Conservation (phyloP, 2,113 vertebrate species). For the Chunga burmeisteri region DNA sequence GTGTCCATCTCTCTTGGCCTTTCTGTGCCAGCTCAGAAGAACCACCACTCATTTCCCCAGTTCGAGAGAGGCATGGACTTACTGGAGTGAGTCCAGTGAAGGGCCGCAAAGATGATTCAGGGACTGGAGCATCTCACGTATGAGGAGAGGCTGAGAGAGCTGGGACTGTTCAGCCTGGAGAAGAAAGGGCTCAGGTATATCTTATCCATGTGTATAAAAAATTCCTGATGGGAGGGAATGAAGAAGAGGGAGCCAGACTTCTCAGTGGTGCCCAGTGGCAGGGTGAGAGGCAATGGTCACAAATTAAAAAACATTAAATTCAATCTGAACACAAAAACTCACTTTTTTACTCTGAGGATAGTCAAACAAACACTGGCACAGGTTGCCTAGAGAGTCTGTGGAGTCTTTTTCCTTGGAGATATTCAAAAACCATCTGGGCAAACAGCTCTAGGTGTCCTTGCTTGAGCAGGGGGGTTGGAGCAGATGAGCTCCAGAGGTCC, state of each 20-base stretch:
- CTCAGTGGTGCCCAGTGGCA: not conserved
- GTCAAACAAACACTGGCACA: not conserved
- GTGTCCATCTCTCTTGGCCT: not conserved
- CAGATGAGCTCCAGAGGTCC: not conserved
- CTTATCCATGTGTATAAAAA: not conserved
- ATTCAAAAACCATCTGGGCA: not conserved
- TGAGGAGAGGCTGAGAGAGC: not conserved
- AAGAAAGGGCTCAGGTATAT: not conserved
- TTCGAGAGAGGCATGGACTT: not conserved
- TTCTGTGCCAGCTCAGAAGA: not conserved
- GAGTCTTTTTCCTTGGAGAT: not conserved
- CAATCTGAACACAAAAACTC: not conserved
- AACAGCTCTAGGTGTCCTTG: not conserved
- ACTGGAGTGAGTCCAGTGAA: not conserved
- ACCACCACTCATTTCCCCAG: not conserved
- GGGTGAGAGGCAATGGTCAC: not conserved
- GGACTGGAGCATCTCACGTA: not conserved
- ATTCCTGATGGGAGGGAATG: not conserved
- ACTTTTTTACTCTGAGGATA: not conserved
- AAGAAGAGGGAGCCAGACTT: not conserved
- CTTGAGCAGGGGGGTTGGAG: not conserved
- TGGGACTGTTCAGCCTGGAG: not conserved
- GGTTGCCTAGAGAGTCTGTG: not conserved
- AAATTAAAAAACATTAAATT: not conserved
- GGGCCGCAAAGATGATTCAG: not conserved